These are phyloP conservation scores for Anas capensis DNA, from an alignment of 2,797 vertebrate genomes.

Conservation along the genomic window DNA sequence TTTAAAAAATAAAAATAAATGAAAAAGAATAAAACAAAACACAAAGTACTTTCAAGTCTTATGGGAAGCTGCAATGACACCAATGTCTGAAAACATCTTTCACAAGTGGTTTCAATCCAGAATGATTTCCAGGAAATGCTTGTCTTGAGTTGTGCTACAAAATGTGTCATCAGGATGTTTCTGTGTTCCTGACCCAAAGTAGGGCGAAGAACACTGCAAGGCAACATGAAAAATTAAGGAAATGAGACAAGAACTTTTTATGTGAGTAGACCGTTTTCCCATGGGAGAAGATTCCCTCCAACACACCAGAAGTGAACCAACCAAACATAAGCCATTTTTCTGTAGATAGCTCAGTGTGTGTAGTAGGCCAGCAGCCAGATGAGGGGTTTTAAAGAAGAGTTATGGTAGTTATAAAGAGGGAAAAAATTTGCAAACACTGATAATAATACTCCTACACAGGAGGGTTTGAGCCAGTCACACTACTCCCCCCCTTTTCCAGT, in stretches of 20 bases:
- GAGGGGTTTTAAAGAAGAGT: conserved; percentile 75
- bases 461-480: conserved; percentile 67
- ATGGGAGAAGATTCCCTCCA: conserved; percentile 21
- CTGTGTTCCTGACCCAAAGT: not conserved
- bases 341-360: conserved; percentile 56
- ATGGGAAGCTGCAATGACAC: conserved; percentile 3
- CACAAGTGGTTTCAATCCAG: conserved; percentile 46
- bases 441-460: conserved; percentile 75
- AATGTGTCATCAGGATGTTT: conserved; percentile 42
- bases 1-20: not conserved
- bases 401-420: conserved; percentile 72
- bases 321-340: not conserved
- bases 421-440: conserved; percentile 75
- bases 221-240: not conserved
- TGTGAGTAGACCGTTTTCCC: not conserved
- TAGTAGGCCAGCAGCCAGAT: conserved; percentile 76
- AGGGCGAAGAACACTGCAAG: not conserved
- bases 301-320: conserved; percentile 36
- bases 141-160: not conserved
- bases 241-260: not conserved
- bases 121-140: conserved; percentile 30
- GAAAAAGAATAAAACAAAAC: not conserved
- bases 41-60: conserved; percentile 27
- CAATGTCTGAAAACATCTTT: conserved; percentile 30
- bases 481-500: conserved; percentile 66